Conservation (phyloP, 1,140 invertebrate species). For the Lasioglossum albipes region DNA sequence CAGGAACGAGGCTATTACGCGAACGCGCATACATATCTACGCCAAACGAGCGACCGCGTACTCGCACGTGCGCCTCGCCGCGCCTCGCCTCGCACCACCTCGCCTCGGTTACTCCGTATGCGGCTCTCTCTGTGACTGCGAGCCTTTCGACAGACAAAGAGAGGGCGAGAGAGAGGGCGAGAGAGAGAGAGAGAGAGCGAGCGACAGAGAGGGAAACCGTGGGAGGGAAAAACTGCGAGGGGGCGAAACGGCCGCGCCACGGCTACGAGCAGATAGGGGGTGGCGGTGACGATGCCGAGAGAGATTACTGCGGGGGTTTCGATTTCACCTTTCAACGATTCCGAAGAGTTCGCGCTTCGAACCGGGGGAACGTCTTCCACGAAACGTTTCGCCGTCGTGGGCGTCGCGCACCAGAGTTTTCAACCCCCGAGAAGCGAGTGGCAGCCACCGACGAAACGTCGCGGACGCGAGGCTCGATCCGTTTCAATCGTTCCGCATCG, state of each 20-base stretch:
- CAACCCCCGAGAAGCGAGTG: no score
- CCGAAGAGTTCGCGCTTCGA: constrained; percentile 73
- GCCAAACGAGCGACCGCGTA: constrained; percentile 57
- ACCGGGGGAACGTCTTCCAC: no score
- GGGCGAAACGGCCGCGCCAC: no score
- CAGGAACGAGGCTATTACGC: constrained; percentile 78
- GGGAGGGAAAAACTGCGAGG: no score
- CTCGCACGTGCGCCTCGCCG: constrained; percentile 34
- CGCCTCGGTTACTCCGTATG: not conserved
- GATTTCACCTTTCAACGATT: constrained; percentile 72
- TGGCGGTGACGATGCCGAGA: constrained; percentile 40
- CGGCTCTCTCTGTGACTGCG: constrained; percentile 37
- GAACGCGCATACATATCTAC: constrained; percentile 72
- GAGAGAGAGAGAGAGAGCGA: constrained; percentile 45
- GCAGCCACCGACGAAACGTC: no score
- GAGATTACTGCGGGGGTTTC: constrained; percentile 56
- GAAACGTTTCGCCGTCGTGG: no score
- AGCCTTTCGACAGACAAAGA: constrained; percentile 44
- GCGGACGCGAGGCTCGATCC: no score
- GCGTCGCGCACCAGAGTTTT: no score
- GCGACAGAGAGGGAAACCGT: constrained; percentile 46
- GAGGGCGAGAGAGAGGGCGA: constrained; percentile 18
- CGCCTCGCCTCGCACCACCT: not conserved
- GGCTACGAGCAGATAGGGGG: constrained; percentile 49
- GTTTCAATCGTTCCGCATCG: no score